Conservation (phyloP, 2,113 vertebrate species). For the Oxygymnocypris stewartii region DNA sequence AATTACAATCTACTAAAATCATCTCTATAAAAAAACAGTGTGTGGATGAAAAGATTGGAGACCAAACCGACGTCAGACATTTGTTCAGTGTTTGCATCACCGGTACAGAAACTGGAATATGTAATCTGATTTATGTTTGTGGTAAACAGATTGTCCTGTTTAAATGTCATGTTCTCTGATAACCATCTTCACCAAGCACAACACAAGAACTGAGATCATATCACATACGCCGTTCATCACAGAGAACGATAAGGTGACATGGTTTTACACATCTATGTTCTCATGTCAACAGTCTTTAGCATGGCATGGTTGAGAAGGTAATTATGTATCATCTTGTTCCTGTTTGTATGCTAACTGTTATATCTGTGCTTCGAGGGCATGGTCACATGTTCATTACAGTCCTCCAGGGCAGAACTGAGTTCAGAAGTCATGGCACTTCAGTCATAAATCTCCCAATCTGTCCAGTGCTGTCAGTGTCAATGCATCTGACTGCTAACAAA, state of each 20-base stretch:
- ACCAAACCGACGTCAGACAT: neutral
- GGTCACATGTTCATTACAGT: conserved; percentile 42
- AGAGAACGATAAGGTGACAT: neutral
- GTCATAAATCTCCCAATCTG: conserved; percentile 62
- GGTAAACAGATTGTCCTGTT: neutral
- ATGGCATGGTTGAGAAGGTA: conserved; percentile 19
- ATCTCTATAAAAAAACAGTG: neutral
- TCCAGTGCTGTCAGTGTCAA: conserved; percentile 64
- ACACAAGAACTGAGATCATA: neutral
- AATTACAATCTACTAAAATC: neutral
- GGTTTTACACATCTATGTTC: neutral
- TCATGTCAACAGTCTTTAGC: neutral
- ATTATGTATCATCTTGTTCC: conserved; percentile 28
- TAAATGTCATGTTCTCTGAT: neutral
- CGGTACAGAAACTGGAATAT: neutral
- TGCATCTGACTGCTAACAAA: conserved; percentile 64
- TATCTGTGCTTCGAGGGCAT: conserved; percentile 40
- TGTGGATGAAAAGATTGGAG: neutral
- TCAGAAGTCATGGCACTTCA: conserved; percentile 64
- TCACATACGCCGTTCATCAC: neutral
- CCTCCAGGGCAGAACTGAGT: conserved; percentile 57
- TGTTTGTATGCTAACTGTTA: conserved; percentile 53
- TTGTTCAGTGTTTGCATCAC: neutral
- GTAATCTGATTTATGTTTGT: neutral
- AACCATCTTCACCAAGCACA: neutral